Evolutionary conservation across 1,140 invertebrate species (phyloP).

Genomic region (Pseudomyrmex pallidus): DNA sequence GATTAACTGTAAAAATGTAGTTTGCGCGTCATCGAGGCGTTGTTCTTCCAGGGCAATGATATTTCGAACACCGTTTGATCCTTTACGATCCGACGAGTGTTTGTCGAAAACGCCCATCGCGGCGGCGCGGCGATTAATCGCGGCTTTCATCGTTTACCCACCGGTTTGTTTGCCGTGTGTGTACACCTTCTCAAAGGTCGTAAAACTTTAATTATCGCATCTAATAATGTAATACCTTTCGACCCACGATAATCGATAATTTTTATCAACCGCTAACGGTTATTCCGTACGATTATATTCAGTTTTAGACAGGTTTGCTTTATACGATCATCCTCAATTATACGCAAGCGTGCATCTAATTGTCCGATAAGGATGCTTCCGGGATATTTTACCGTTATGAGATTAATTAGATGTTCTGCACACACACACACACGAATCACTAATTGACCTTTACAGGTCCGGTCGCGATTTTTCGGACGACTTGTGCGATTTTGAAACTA

Average conservation of each 20-base stretch:
- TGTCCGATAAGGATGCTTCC: constrained; percentile 40
- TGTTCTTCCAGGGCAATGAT: constrained; percentile 28
- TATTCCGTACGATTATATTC: constrained; percentile 43
- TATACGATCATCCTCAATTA: constrained; percentile 47
- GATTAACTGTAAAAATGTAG: constrained; percentile 62
- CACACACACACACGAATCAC: not conserved
- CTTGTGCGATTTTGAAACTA: too few species aligned
- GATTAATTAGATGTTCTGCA: not conserved
- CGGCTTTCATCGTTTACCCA: constrained; percentile 10
- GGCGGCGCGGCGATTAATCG: constrained; percentile 12
- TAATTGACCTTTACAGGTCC: not conserved
- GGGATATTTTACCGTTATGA: constrained; percentile 41
- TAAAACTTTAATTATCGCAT: constrained; percentile 50
- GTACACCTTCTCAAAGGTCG: not conserved
- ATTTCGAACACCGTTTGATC: constrained; percentile 21
- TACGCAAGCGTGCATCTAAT: constrained; percentile 46
- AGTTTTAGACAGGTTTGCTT: constrained; percentile 41
- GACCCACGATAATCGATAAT: constrained; percentile 28
- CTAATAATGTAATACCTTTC: constrained; percentile 29
- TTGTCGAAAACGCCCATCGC: constrained; percentile 37
- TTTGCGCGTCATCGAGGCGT: not conserved
- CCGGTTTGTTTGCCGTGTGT: constrained; percentile 5
- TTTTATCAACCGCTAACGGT: constrained; percentile 46
- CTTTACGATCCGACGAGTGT: constrained; percentile 6
- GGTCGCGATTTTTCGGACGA: too few species aligned